These are phyloP conservation scores for Elysia crispata DNA, from an alignment of 2,888 invertebrate species.

Conservation along the genomic window DNA sequence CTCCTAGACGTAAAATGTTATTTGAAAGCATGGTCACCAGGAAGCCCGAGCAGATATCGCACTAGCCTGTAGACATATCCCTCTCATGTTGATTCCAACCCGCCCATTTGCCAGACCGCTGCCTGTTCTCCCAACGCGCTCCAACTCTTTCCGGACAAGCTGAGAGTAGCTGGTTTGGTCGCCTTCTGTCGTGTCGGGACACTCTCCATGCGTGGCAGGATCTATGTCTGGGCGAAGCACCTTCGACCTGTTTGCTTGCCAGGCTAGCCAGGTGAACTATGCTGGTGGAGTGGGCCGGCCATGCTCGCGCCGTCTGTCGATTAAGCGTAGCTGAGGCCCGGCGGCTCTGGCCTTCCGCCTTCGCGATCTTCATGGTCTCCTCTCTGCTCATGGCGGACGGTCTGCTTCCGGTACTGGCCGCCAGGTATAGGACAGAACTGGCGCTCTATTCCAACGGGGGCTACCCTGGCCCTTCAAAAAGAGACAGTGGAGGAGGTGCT, in stretches of 20 bases:
- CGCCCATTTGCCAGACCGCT: no score
- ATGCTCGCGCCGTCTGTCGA: slow-evolving; percentile 45
- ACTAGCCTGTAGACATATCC: no score
- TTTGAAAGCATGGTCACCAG: no score
- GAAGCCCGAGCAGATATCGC: no score
- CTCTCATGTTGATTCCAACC: no score
- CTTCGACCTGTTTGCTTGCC: slow-evolving; percentile 5
- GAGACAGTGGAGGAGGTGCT: background rate
- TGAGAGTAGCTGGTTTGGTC: background rate
- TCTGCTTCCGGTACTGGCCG: slow-evolving; percentile 37
- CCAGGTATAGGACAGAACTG: slow-evolving; percentile 28
- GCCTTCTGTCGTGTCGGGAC: background rate
- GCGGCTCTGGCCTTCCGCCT: slow-evolving; percentile 39
- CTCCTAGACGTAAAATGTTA: no score
- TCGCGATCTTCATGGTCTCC: slow-evolving; percentile 45
- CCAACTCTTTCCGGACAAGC: background rate
- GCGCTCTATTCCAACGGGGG: slow-evolving; percentile 11
- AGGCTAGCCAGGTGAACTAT: slow-evolving; percentile 43
- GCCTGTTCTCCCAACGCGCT: background rate
- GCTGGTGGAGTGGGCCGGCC: slow-evolving; percentile 31
- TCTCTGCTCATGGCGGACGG: slow-evolving; percentile 43
- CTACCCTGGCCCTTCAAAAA: background rate
- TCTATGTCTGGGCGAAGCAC: slow-evolving; percentile 44
- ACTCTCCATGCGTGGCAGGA: slow-evolving; percentile 20
- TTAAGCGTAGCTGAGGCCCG: slow-evolving; percentile 45